These are phyloP conservation scores for Plebejus anna DNA, from an alignment of 2,888 invertebrate genomes.

Conservation along the genomic window DNA sequence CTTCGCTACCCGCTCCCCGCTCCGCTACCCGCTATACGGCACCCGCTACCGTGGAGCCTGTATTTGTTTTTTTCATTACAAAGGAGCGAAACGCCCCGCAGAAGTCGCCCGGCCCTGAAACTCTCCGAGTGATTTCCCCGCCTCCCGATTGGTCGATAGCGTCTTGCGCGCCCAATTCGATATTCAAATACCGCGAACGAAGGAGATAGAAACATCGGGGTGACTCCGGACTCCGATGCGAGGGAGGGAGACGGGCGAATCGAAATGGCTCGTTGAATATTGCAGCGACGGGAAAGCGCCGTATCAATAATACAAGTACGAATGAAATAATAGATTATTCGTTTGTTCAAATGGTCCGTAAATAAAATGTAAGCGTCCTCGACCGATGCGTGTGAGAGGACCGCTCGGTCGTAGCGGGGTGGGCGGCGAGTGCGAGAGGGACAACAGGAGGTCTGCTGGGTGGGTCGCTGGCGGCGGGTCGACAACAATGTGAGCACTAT, in stretches of 20 bases:
- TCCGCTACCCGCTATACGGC: constrained; percentile 31
- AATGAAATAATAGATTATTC: constrained; percentile 81
- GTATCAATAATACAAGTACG: constrained; percentile 79
- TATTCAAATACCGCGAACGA: constrained; percentile 50
- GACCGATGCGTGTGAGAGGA: constrained; percentile 59
- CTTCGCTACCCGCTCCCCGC: constrained; percentile 38
- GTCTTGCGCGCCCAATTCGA: constrained; percentile 55
- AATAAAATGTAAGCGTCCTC: constrained; percentile 78
- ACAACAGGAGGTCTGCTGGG: constrained; percentile 46
- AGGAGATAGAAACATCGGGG: constrained; percentile 45
- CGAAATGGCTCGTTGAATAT: constrained; percentile 55
- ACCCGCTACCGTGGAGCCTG: constrained; percentile 45
- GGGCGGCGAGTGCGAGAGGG: constrained; percentile 48
- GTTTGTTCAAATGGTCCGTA: constrained; percentile 78
- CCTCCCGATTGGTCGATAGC: constrained; percentile 57
- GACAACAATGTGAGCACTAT: constrained; percentile 55
- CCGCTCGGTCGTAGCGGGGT: constrained; percentile 41
- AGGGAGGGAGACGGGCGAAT: constrained; percentile 48
- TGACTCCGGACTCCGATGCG: constrained; percentile 9
- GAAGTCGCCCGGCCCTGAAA: constrained; percentile 57
- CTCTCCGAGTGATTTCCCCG: constrained; percentile 63
- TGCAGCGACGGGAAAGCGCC: constrained; percentile 68
- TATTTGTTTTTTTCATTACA: constrained; percentile 78
- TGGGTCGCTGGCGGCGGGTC: constrained; percentile 37
- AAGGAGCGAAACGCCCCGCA: constrained; percentile 68